Evolutionary conservation across 64 coral and sea anemone species (phyloP).

Genomic region (Trachythela sp.): DNA sequence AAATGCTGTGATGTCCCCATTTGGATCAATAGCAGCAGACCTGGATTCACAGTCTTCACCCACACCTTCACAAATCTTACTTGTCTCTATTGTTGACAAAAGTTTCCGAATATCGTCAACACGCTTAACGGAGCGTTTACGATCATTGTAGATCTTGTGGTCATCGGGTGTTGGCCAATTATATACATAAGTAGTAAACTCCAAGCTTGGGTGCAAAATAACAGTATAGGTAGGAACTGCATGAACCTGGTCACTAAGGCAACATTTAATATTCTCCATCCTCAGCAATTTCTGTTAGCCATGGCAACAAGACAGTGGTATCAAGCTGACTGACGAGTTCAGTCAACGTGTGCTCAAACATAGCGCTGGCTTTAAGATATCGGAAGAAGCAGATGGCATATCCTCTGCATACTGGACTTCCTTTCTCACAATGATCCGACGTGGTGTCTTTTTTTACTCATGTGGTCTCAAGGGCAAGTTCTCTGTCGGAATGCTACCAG

Average conservation of each 20-base stretch:
- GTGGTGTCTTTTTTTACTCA: not conserved
- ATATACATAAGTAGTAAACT: not conserved
- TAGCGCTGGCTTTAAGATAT: not conserved
- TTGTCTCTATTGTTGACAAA: not conserved
- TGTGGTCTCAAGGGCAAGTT: not conserved
- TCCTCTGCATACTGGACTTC: not conserved
- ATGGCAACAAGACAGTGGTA: not conserved
- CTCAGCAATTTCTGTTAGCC: not conserved
- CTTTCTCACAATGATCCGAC: not conserved
- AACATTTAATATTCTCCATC: not conserved
- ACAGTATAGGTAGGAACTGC: not conserved
- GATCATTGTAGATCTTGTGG: not conserved
- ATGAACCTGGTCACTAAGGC: not conserved
- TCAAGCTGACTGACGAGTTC: not conserved
- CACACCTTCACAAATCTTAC: conserved; percentile 1
- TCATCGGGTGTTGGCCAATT: not conserved
- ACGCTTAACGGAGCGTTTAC: not conserved
- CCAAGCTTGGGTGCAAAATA: not conserved
- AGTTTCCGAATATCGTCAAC: not conserved
- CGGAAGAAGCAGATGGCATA: not conserved
- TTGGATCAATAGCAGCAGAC: not conserved
- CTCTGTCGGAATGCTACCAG: not conserved
- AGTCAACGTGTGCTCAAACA: not conserved
- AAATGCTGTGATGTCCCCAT: not conserved
- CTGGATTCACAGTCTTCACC: not conserved